Evolutionary conservation across 1,140 invertebrate genomes (phyloP).

Genomic region (Ridgeia piscesae): DNA sequence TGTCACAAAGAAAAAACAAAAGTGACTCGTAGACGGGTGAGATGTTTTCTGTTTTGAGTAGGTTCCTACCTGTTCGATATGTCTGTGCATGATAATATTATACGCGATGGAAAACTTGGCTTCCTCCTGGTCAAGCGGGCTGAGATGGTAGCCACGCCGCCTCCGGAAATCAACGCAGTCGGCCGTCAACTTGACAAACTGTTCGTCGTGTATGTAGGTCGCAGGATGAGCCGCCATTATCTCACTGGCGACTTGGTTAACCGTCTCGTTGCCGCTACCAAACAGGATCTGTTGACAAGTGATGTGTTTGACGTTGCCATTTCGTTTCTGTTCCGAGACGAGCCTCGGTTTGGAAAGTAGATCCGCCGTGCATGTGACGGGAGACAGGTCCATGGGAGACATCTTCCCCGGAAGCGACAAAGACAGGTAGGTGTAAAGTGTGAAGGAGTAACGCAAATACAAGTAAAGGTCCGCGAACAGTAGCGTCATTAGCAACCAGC

Average conservation of each 20-base stretch:
- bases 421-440: background rate
- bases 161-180: constrained; percentile 28
- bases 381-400: no score
- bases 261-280: background rate
- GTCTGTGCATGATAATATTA: constrained; percentile 25
- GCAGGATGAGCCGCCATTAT: background rate
- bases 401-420: background rate
- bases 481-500: background rate
- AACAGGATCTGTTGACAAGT: background rate
- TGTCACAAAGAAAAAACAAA: no score
- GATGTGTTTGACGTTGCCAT: background rate
- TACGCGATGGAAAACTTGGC: constrained; percentile 29
- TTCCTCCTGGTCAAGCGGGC: constrained; percentile 20
- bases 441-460: background rate
- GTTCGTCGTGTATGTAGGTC: background rate
- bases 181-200: constrained; percentile 18
- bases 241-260: background rate
- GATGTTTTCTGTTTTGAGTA: background rate
- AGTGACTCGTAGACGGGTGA: no score
- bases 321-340: background rate
- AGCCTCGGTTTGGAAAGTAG: background rate
- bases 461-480: background rate
- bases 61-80: constrained; percentile 28
- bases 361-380: background rate
- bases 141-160: constrained; percentile 18